Percentiles rank a stretch among this genome's conserved stretches.
Conservation (phyloP, 2,888 invertebrate species). For the Scaptomyza cyrtandrae region DNA sequence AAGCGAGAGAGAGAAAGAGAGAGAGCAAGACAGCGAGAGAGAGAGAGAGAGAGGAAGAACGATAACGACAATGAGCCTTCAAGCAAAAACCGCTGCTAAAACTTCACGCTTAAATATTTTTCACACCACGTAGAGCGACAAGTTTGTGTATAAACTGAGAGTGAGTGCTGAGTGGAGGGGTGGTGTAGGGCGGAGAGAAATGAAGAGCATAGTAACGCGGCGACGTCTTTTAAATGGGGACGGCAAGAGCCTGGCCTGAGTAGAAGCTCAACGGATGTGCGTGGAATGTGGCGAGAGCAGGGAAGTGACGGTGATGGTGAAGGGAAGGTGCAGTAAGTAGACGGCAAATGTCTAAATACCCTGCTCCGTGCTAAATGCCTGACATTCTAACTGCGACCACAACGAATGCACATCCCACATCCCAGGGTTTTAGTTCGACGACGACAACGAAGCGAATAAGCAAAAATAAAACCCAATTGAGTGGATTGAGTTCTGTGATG, state of each 20-base stretch:
- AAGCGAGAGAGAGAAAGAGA: too few relatives aligned
- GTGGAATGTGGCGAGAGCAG: slow-evolving; percentile 58
- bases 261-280: slow-evolving; percentile 63
- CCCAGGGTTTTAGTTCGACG: slow-evolving; percentile 1
- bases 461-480: slow-evolving; percentile 5
- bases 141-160: slow-evolving; percentile 61
- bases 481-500: slow-evolving; percentile 16
- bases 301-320: neutral
- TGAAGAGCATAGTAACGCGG: slow-evolving; percentile 37
- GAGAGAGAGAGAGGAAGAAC: slow-evolving; percentile 13
- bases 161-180: slow-evolving; percentile 5
- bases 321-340: slow-evolving; percentile 55
- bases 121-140: slow-evolving; percentile 78
- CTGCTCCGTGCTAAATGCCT: slow-evolving; percentile 75
- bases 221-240: slow-evolving; percentile 52
- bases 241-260: slow-evolving; percentile 20
- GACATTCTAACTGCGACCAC: slow-evolving; percentile 69
- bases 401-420: slow-evolving; percentile 45
- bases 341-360: slow-evolving; percentile 77
- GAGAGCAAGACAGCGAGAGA: neutral
- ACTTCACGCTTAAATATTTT: slow-evolving; percentile 79
- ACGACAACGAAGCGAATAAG: neutral
- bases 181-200: too few relatives aligned
- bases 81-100: slow-evolving; percentile 80
- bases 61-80: slow-evolving; percentile 76